A percentile compares a stretch with the other conserved stretches of the same genome.
Evolutionary conservation across 2,113 vertebrate species (phyloP).

Genomic region (Dolichallabes microphthalmus): DNA sequence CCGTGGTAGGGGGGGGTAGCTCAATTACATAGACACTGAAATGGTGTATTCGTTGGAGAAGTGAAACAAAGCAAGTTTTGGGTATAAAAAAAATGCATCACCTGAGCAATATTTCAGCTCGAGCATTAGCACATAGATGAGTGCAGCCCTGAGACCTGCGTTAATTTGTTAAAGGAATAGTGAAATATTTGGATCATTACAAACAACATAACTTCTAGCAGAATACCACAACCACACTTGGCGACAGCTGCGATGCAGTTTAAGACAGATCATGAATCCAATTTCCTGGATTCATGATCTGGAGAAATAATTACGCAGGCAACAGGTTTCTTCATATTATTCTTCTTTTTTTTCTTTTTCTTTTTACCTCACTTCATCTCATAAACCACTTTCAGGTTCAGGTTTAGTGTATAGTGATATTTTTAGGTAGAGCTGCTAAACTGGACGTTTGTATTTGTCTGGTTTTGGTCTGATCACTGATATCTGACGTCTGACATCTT

Average conservation of each 20-base stretch:
- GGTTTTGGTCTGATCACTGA: not conserved
- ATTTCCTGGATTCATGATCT: slow-evolving; percentile 47
- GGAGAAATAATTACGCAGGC: slow-evolving; percentile 31
- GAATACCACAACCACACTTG: not conserved
- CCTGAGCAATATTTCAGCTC: too few species aligned
- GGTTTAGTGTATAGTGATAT: not conserved
- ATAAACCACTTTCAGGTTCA: too few species aligned
- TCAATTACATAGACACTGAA: too few species aligned
- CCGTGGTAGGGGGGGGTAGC: too few species aligned
- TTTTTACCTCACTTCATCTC: not conserved
- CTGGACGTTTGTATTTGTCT: slow-evolving; percentile 23
- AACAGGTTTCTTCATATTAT: not conserved
- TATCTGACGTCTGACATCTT: not conserved
- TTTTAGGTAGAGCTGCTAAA: slow-evolving; percentile 32
- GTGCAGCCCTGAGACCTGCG: too few species aligned
- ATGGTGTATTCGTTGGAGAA: too few species aligned
- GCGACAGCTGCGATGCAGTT: slow-evolving; percentile 12
- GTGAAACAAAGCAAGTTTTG: too few species aligned
- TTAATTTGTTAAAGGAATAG: too few species aligned
- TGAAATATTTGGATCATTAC: not conserved
- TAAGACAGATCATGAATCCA: slow-evolving; percentile 12
- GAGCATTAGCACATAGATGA: too few species aligned
- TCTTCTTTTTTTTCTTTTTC: not conserved
- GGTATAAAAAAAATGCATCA: too few species aligned
- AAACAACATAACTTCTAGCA: not conserved